Evolutionary conservation across 2,113 vertebrate species (phyloP).

Genomic region (Sapajus apella): DNA sequence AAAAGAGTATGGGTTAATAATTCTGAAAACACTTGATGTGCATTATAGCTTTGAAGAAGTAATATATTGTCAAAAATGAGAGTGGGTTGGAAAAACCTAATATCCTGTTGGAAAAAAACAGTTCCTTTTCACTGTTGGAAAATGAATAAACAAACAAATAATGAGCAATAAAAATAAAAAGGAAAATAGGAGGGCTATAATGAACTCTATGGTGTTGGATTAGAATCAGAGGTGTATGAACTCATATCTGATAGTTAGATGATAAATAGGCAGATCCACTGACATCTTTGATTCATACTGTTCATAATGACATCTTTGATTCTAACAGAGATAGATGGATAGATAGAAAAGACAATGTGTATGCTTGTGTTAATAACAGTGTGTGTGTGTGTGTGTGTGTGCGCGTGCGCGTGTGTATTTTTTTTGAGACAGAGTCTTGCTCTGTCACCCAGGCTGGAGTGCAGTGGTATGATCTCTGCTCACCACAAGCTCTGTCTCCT

Average conservation of each 20-base stretch:
- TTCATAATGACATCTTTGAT: no score
- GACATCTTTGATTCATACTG: no score
- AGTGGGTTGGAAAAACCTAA: neutral
- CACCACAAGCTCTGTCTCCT: no score
- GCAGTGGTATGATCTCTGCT: no score
- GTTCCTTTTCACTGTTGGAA: neutral
- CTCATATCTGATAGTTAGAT: neutral
- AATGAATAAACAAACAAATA: neutral
- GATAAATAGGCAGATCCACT: neutral
- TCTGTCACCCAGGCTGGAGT: no score
- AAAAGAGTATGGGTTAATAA: neutral
- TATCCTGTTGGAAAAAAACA: neutral
- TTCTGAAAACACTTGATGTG: neutral
- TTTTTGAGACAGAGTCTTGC: no score
- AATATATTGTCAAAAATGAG: neutral
- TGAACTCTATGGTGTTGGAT: neutral
- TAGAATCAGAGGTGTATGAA: neutral
- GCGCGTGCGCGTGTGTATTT: no score
- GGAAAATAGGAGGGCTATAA: neutral
- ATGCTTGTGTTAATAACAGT: neutral
- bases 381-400: neutral
- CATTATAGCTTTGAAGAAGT: neutral
- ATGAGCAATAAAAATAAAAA: neutral
- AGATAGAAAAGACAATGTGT: neutral
- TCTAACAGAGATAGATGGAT: no score